A percentile compares a stretch with the other conserved stretches of the same genome.
Evolutionary conservation across 2,113 vertebrate genomes (phyloP).

Genomic region (Bos javanicus): DNA sequence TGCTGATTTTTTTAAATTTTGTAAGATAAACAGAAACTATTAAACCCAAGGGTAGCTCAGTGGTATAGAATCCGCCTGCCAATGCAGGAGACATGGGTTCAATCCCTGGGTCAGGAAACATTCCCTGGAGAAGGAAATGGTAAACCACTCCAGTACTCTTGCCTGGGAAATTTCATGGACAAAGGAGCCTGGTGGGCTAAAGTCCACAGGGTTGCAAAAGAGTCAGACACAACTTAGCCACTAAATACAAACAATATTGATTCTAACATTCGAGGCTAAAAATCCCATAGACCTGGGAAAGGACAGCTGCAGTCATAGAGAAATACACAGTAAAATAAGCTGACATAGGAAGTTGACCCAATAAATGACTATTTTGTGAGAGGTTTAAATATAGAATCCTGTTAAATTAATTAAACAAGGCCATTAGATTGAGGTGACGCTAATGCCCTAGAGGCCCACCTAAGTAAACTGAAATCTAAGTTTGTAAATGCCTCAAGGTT

Average conservation of each 20-base stretch:
- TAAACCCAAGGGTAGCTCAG: background rate
- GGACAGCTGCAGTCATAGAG: background rate
- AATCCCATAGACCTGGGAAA: background rate
- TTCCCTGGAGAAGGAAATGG: background rate
- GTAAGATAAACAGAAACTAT: slow-evolving; percentile 1
- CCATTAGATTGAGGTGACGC: background rate
- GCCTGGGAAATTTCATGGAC: background rate
- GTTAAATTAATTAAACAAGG: slow-evolving; percentile 3
- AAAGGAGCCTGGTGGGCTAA: background rate
- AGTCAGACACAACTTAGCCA: background rate
- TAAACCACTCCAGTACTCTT: background rate
- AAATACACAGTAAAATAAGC: slow-evolving; percentile 28
- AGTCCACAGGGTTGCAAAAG: background rate
- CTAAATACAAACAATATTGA: background rate
- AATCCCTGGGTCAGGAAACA: background rate
- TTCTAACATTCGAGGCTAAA: background rate
- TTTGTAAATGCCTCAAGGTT: background rate
- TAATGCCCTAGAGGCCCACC: background rate
- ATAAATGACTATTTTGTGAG: slow-evolving; percentile 39
- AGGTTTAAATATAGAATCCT: slow-evolving; percentile 44
- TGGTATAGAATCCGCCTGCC: background rate
- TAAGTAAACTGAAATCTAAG: background rate
- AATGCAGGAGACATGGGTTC: background rate
- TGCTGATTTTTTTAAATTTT: background rate
- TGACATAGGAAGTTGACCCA: slow-evolving; percentile 40